Percentiles rank a stretch among this genome's conserved stretches.
Evolutionary conservation across 2,888 invertebrate genomes (phyloP).

Genomic region (Cephus runcator): DNA sequence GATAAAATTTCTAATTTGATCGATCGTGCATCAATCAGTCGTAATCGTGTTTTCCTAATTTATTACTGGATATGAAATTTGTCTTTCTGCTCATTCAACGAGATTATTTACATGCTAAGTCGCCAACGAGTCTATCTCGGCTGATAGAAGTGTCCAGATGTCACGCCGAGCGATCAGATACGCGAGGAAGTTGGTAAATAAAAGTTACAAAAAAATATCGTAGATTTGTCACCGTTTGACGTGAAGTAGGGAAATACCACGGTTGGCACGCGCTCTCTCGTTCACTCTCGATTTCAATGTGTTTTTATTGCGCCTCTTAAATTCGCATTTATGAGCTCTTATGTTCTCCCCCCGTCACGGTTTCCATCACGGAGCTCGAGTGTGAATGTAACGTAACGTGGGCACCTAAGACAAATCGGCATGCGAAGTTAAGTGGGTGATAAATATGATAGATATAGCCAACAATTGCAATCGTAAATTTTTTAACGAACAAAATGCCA

Average conservation of each 20-base stretch:
- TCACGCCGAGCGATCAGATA: background rate
- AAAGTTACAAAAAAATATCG: background rate
- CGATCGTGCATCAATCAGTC: background rate
- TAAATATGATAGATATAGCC: conserved; percentile 54
- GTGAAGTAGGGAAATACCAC: conserved; percentile 40
- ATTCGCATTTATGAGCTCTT: conserved; percentile 67
- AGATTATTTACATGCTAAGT: background rate
- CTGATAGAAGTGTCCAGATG: background rate
- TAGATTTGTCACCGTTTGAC: conserved; percentile 13
- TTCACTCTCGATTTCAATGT: conserved; percentile 66
- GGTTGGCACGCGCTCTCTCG: conserved; percentile 55
- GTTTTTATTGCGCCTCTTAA: conserved; percentile 67
- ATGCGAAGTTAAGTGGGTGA: conserved; percentile 50
- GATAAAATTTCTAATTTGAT: background rate
- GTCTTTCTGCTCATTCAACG: background rate
- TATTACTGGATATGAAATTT: background rate
- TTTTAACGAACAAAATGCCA: conserved; percentile 29
- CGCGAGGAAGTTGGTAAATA: background rate
- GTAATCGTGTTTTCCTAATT: background rate
- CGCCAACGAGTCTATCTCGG: background rate
- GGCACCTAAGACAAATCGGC: conserved; percentile 54
- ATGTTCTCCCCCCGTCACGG: conserved; percentile 52
- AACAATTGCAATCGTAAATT: conserved; percentile 52
- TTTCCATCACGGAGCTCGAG: conserved; percentile 32
- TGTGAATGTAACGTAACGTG: conserved; percentile 42